Conservation (phyloP, 2,113 vertebrate genomes). For the Heteronetta atricapilla region DNA sequence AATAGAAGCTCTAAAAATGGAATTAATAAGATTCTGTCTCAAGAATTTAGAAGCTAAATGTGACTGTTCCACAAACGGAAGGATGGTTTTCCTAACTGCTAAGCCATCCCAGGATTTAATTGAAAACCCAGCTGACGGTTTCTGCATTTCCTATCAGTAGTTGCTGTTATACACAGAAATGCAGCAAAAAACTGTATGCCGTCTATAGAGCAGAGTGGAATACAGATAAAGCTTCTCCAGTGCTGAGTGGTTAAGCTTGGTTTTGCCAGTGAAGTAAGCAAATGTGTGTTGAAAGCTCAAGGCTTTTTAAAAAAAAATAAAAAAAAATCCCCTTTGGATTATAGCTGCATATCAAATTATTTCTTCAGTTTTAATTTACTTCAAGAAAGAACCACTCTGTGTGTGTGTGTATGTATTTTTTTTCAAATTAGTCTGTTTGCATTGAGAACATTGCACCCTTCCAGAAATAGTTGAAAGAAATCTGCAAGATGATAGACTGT, state of each 20-base stretch:
- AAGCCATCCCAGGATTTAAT: not conserved
- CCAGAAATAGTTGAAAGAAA: not conserved
- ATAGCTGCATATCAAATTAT: not conserved
- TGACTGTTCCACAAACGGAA: not conserved
- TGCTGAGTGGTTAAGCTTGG: not conserved
- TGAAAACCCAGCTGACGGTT: slow-evolving; percentile 27
- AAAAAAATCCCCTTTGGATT: not conserved
- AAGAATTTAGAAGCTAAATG: not conserved
- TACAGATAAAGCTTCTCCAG: not conserved
- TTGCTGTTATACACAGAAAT: not conserved
- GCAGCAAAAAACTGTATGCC: not conserved
- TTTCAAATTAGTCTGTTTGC: not conserved
- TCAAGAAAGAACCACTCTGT: not conserved
- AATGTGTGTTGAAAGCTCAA: not conserved
- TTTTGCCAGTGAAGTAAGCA: not conserved
- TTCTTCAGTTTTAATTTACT: not conserved
- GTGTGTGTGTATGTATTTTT: not conserved
- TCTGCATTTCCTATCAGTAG: not conserved
- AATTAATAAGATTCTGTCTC: slow-evolving; percentile 3
- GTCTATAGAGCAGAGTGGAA: not conserved
- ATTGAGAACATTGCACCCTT: not conserved
- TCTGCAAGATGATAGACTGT: not conserved
- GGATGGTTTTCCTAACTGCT: slow-evolving; percentile 3
- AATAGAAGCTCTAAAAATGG: not conserved
- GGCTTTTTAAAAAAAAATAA: no score